Conservation (phyloP, 2,888 invertebrate species). For the Drosophila monieri region DNA sequence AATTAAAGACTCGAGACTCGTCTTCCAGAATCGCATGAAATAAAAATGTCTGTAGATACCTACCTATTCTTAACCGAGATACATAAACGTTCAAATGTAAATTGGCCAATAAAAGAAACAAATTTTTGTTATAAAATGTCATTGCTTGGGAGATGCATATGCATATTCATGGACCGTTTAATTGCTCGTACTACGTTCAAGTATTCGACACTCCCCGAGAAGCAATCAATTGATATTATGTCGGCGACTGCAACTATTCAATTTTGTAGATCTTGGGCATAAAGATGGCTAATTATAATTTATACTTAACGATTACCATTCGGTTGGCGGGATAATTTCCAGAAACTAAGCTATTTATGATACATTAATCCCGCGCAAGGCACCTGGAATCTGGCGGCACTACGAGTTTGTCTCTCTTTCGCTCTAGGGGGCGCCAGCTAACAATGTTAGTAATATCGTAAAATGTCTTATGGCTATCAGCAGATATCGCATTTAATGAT, state of each 20-base stretch:
- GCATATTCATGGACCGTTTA: slow-evolving; percentile 38
- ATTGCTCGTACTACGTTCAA: slow-evolving; percentile 9
- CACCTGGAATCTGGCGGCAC: slow-evolving; percentile 13
- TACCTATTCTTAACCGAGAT: background rate
- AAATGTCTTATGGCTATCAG: slow-evolving; percentile 73
- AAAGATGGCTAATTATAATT: slow-evolving; percentile 50
- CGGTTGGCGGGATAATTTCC: slow-evolving; percentile 17
- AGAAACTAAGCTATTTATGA: slow-evolving; percentile 48
- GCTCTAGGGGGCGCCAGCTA: slow-evolving; percentile 42
- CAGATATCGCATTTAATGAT: slow-evolving; percentile 76
- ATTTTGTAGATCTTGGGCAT: slow-evolving; percentile 43
- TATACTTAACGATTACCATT: slow-evolving; percentile 39
- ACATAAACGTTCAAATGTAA: slow-evolving; percentile 18
- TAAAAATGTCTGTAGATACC: background rate
- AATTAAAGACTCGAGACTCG: background rate
- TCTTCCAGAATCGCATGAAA: background rate
- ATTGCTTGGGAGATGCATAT: slow-evolving; percentile 5
- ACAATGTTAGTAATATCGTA: slow-evolving; percentile 72
- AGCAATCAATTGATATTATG: slow-evolving; percentile 21
- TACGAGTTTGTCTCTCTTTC: slow-evolving; percentile 33
- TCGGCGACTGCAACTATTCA: slow-evolving; percentile 37
- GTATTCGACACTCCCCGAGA: slow-evolving; percentile 5
- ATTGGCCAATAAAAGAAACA: slow-evolving; percentile 5
- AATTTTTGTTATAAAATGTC: background rate
- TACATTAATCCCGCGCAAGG: slow-evolving; percentile 34